Evolutionary conservation across 1,140 invertebrate species (phyloP).

Genomic region (Brachionus calyciflorus): DNA sequence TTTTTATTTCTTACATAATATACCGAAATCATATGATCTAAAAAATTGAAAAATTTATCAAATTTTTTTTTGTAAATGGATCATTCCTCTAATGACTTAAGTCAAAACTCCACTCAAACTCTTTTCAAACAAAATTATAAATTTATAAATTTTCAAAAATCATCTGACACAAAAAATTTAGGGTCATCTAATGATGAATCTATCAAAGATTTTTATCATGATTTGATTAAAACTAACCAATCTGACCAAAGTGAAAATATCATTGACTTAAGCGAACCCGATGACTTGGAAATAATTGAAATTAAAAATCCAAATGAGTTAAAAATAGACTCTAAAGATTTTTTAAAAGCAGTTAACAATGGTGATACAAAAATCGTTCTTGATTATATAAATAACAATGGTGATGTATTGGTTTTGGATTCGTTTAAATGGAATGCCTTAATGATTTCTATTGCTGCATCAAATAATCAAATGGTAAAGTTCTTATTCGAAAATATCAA

Average conservation of each 20-base stretch:
- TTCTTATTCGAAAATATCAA: not conserved
- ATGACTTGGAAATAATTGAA: not conserved
- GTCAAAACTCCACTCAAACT: not conserved
- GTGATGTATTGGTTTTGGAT: not conserved
- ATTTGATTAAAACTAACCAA: not conserved
- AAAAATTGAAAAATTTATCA: not conserved
- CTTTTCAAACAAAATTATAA: constrained; percentile 29
- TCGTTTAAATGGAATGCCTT: constrained; percentile 17
- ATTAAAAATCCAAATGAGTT: not conserved
- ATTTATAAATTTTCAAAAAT: constrained; percentile 28
- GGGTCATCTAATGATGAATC: not conserved
- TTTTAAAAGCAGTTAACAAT: constrained; percentile 18
- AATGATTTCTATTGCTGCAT: constrained; percentile 15
- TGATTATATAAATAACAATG: not conserved
- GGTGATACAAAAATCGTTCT: not conserved
- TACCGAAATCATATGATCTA: not conserved
- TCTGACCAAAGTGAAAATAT: not conserved
- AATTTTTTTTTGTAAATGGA: not conserved
- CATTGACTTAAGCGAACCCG: not conserved
- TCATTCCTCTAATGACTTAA: too few relatives aligned
- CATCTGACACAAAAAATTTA: not conserved
- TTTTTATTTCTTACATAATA: too few relatives aligned
- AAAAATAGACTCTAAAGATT: not conserved
- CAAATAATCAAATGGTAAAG: not conserved
- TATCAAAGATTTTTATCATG: constrained; percentile 5